A percentile compares a stretch with the other conserved stretches of the same genome.
These are phyloP conservation scores for Chiloscyllium punctatum DNA, from an alignment of 2,797 vertebrate species.

Conservation along the genomic window DNA sequence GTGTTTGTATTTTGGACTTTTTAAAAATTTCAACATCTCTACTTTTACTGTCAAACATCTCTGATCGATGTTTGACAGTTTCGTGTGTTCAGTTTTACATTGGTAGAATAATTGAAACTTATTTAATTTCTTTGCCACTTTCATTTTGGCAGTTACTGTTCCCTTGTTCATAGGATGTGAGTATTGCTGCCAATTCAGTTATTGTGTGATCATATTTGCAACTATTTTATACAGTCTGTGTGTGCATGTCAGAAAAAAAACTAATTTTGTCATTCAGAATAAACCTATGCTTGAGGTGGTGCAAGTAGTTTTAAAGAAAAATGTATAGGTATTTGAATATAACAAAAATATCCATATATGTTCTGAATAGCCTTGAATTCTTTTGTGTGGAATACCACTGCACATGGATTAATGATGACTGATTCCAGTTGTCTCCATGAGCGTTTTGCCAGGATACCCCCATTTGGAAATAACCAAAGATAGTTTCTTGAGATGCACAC, in stretches of 20 bases:
- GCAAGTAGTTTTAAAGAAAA: not conserved
- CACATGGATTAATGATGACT: not conserved
- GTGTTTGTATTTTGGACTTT: not conserved
- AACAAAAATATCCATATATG: not conserved
- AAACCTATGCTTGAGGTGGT: not conserved
- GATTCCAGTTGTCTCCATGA: not conserved
- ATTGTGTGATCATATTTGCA: not conserved
- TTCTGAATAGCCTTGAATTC: not conserved
- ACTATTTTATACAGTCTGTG: not conserved
- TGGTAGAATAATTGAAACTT: not conserved
- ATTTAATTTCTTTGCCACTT: not conserved
- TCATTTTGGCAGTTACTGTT: not conserved
- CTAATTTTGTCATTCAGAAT: not conserved
- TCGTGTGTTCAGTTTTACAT: not conserved
- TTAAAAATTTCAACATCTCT: too few relatives aligned
- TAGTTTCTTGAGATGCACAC: not conserved
- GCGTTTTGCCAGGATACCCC: not conserved
- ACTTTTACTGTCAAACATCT: too few relatives aligned
- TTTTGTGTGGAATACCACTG: not conserved
- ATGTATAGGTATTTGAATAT: not conserved
- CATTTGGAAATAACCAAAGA: not conserved
- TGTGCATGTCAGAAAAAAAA: not conserved
- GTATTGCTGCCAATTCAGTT: not conserved
- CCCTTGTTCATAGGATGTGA: not conserved
- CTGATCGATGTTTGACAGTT: not conserved